Evolutionary conservation across 2,888 invertebrate genomes (phyloP), one percentile per base, ranked within the genome.

Genomic region (Ophion slaviceki): DNA sequence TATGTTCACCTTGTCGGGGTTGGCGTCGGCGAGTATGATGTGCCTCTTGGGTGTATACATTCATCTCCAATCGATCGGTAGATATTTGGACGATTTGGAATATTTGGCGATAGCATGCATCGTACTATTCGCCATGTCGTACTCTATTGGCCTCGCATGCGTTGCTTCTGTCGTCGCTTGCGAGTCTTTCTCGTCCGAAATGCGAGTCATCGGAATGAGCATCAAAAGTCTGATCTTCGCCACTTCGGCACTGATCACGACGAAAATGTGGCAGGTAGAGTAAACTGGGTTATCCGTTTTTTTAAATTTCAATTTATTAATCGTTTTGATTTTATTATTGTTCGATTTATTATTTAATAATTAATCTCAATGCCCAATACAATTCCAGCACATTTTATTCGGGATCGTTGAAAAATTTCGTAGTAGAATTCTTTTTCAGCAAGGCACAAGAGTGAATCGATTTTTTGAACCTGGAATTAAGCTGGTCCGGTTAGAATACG

Each of bases 231-330:
- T 85, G 1, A 82, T 86, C 59, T 61, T 83, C 53, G 86, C 82
- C 11, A 64, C 77, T 0, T 86, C 76, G 10, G 76, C 70, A 57
- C 59, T 88, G 14, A 1, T 82, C 36, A 79, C 86, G 17, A 87
- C 86, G 61, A 86, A 86, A 64, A 40, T 87, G 7, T 86, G 87
- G 85, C 86, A 81, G 87, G 87, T 88, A 61, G 47, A 70, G 5
- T 28, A 8, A 40, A 40, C 40, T 40, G 40, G 8, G 14, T 3
- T 17, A 62, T 24, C 11, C 28, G 20, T 62, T 24, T 24, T 62
- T 62, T 24, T 4, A 24, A 5, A 62, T 24, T 8, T n/a, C 40
- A 40, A 67, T 40, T 40, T 20, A n/a, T 3, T 6, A 8, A 67
- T 40, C 40, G 17, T 36, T 6, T n/a, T 67, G 2, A n/a, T 36